Evolutionary conservation across 2,797 vertebrate genomes (phyloP), one percentile per base, ranked within the genome.

Genomic region (Enteromius paludinosus): DNA sequence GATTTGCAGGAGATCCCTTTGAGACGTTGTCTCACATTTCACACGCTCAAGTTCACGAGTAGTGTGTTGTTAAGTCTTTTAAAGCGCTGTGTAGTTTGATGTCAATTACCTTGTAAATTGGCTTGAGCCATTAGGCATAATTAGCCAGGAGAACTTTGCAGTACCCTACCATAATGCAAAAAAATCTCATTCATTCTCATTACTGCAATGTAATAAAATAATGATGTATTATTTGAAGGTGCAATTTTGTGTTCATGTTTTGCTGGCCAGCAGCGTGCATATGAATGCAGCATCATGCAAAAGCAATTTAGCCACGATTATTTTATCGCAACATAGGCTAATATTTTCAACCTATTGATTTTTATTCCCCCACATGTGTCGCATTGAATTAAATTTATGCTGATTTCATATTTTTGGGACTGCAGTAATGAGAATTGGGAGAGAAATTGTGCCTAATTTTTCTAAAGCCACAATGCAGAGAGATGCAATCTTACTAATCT

Each of bases 21-120:
- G 35, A 73, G 79, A 72, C 25, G 18, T 11, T 72, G 78, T 43
- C 33, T 62, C 52, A 35, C 54, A 64, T 79, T 56, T 79, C 38
- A 70, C 68, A 23, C 7, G 45, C 18, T 7, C 35, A 52, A 45
- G 17, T 59, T 43, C 47, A 69, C 8, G 11, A 70, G 18, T 23
- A 18, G 5, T 23, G 25, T 64, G 25, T 30, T 61, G 25, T 47
- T 15, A 71, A 80, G 59, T 47, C 11, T 17, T 11, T 70, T 47
- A 23, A 17, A 43, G 17, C 5, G 10, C 8, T 7, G 25, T 71
- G 38, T n/a, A 47, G 52, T 73, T 72, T 73, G 59, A 72, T 64
- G 41, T 28, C 20, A 38, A 30, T 62, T 56, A 12, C 41, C 14
- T 11, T 73, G 18, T 81, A 61, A 61, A 61, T 11, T 47, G 25